Base-by-base conservation (phyloP, 2,888 invertebrate genomes). In the Cynaeus angustus region DNA sequence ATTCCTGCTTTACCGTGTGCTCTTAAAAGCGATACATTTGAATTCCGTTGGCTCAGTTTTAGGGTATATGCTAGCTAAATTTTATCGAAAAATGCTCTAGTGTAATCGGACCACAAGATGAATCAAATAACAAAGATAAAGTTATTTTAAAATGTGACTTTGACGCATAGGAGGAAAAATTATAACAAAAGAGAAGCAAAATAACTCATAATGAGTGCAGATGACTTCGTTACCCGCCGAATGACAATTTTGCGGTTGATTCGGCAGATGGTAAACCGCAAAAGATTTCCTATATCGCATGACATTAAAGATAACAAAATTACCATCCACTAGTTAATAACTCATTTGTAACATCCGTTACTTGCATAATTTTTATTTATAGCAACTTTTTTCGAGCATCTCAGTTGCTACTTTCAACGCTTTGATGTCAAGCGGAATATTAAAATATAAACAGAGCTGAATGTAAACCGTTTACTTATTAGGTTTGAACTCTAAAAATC, bases 1-100 rank as follows among this genome's bases (percentile, higher is more conserved):
- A 59, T 59, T 59, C 46, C 45, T 13, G 13, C 16, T 56, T 56
- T 56, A 21, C 9, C 4, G 59, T 28, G n/a, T 46, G 14, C 45
- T 13, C 21, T 21, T 21, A 12, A 43, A 10, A 43, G 43, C 21
- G 43, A 56, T 43, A 56, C 43, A 43, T 56, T 37, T 37, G 38
- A 55, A 55, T 55, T 55, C 55, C 55, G 14, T 55, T 10, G 28
- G 28, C 8, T 43, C 12, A 43, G 6, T 45, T 59, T 45, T 30
- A 1, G 37, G 21, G 12, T 53, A 52, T 8, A 50, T n/a, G 21
- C 52, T 3, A 52, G 52, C 26, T 26, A 12, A 45, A 45, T 7
- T 30, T 30, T 30, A 30, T n/a, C 37, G 37, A 37, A 37, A 37
- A 30, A 30, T 30, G 6, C 30, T 30, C 30, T 30, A n/a, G n/a